phyloP scores from a whole-genome alignment of 1,140 invertebrate species.

The Odontomachus brunneus region DNA sequence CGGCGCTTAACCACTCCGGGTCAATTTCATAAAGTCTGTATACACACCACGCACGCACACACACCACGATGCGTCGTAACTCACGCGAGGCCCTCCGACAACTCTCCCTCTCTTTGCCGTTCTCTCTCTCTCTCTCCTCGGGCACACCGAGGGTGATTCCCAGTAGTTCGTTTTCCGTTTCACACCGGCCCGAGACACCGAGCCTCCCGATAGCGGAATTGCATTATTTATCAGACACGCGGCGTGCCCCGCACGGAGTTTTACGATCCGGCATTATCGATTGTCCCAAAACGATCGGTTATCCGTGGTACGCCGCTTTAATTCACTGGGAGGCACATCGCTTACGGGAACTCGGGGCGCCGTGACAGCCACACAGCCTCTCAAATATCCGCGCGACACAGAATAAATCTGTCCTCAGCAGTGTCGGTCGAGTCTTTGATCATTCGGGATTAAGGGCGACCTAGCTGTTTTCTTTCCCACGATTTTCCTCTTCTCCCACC shows the following conservation, averaged over 20 bases:
- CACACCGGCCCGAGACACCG: slow-evolving; percentile 25
- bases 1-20: neutral
- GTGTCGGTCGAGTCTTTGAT: slow-evolving; percentile 4
- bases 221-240: slow-evolving; percentile 64
- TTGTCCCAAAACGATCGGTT: slow-evolving; percentile 36
- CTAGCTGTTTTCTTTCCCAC: neutral
- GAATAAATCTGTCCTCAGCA: slow-evolving; percentile 36
- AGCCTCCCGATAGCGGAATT: slow-evolving; percentile 16
- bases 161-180: slow-evolving; percentile 17
- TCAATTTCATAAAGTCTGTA: slow-evolving; percentile 9
- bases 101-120: neutral
- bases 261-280: slow-evolving; percentile 68
- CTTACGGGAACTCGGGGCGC: neutral
- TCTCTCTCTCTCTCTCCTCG: slow-evolving; percentile 20
- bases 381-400: slow-evolving; percentile 17
- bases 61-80: slow-evolving; percentile 11
- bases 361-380: neutral
- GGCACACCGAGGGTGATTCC: slow-evolving; percentile 18
- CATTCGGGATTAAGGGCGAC: slow-evolving; percentile 18
- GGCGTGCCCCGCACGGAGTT: slow-evolving; percentile 34
- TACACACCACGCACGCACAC: neutral
- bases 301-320: slow-evolving; percentile 6
- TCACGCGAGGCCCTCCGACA: slow-evolving; percentile 3
- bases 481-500: neutral
- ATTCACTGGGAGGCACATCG: slow-evolving; percentile 14